Percentiles rank a stretch among this genome's conserved stretches.
Conservation (phyloP, 1,140 invertebrate species). For the Proctacanthus coquilletti region DNA sequence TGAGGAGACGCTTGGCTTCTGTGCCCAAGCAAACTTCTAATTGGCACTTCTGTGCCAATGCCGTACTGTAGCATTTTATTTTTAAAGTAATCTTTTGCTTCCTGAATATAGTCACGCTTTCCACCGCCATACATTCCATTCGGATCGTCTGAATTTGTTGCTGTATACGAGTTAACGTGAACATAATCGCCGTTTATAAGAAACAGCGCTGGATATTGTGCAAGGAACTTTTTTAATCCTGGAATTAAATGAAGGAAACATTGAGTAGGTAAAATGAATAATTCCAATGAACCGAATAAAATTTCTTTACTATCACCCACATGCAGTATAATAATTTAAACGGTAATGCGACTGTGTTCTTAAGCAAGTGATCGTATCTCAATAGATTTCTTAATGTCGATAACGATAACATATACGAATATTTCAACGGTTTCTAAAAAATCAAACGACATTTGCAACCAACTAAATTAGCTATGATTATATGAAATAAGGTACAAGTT, state of each 20-base stretch:
- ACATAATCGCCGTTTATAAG: constrained; percentile 84
- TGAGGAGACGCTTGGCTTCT: constrained; percentile 87
- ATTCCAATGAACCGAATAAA: neutral
- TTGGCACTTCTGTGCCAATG: constrained; percentile 77
- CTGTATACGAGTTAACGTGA: constrained; percentile 63
- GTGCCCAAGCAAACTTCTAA: constrained; percentile 83
- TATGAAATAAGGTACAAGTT: too few species aligned
- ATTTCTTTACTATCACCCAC: neutral
- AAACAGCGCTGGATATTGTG: constrained; percentile 84
- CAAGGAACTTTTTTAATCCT: constrained; percentile 75
- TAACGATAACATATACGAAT: too few species aligned
- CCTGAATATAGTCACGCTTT: constrained; percentile 74
- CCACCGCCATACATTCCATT: constrained; percentile 33
- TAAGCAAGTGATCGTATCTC: too few species aligned
- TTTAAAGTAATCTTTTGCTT: constrained; percentile 90
- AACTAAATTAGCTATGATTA: too few species aligned
- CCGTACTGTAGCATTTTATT: constrained; percentile 82
- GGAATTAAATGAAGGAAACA: constrained; percentile 4
- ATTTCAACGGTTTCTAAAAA: too few species aligned
- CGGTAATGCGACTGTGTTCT: too few species aligned
- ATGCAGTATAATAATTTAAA: too few species aligned
- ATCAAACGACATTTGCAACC: too few species aligned
- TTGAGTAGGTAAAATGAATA: neutral
- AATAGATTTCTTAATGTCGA: too few species aligned
- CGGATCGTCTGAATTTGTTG: constrained; percentile 31